These are phyloP conservation scores for Catajapyx aquilonaris DNA, from an alignment of 1,140 invertebrate species.

Conservation along the genomic window DNA sequence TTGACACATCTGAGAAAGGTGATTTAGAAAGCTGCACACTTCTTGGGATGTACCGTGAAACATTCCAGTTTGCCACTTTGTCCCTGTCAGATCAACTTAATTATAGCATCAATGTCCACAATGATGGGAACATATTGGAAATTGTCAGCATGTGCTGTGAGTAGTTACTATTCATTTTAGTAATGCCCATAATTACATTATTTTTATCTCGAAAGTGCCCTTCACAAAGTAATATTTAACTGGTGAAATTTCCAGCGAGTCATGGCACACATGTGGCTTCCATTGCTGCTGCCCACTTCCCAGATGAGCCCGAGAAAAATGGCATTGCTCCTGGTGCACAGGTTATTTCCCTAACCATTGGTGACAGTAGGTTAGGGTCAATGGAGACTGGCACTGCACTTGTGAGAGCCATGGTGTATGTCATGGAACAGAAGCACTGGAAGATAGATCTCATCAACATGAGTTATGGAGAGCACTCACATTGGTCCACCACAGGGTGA, in stretches of 20 bases:
- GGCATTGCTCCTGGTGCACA: slow-evolving; percentile 93
- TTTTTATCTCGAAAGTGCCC: too few relatives aligned
- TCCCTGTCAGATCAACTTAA: slow-evolving; percentile 62
- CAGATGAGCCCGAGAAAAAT: slow-evolving; percentile 71
- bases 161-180: slow-evolving; percentile 1
- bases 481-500: slow-evolving; percentile 78
- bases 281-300: slow-evolving; percentile 82
- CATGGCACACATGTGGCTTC: slow-evolving; percentile 95
- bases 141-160: slow-evolving; percentile 72
- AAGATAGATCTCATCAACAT: slow-evolving; percentile 83
- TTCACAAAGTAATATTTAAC: too few relatives aligned
- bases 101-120: slow-evolving; percentile 79
- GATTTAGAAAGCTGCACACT: slow-evolving; percentile 49
- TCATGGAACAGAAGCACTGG: slow-evolving; percentile 43
- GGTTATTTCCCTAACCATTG: slow-evolving; percentile 80
- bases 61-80: slow-evolving; percentile 55
- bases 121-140: slow-evolving; percentile 78
- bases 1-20: slow-evolving; percentile 69
- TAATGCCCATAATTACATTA: too few relatives aligned
- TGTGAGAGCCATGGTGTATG: slow-evolving; percentile 68
- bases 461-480: slow-evolving; percentile 89
- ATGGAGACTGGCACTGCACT: slow-evolving; percentile 94
- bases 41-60: slow-evolving; percentile 66
- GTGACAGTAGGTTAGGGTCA: slow-evolving; percentile 63
- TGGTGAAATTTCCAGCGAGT: slow-evolving; percentile 45